Conservation (phyloP, 2,113 vertebrate genomes). For the Leucopsar rothschildi region DNA sequence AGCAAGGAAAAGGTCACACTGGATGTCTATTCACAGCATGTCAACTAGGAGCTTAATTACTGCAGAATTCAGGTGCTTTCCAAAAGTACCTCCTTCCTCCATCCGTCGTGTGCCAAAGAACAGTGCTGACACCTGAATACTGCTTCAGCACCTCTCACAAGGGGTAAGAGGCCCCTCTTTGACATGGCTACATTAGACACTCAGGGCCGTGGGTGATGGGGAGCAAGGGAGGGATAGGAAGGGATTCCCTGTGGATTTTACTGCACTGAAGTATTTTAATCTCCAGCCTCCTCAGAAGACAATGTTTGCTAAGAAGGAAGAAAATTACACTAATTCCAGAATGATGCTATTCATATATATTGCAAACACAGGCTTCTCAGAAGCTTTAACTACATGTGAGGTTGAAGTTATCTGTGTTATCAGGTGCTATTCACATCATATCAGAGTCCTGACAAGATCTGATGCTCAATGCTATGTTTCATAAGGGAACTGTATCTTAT, state of each 20-base stretch:
- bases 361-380: not conserved
- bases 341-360: not conserved
- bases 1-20: not conserved
- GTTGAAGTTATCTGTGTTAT: not conserved
- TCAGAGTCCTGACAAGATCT: not conserved
- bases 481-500: not conserved
- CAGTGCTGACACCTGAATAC: not conserved
- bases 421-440: not conserved
- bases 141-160: not conserved
- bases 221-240: not conserved
- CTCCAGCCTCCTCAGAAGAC: not conserved
- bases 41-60: not conserved
- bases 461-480: not conserved
- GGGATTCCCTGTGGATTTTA: not conserved
- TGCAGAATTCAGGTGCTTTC: not conserved
- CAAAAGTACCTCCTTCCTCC: not conserved
- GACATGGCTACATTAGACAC: fast-evolving
- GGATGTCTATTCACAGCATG: not conserved
- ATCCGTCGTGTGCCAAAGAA: not conserved
- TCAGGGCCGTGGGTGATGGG: fast-evolving
- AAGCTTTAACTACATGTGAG: not conserved
- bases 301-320: not conserved
- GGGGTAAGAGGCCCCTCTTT: not conserved
- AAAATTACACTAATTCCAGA: not conserved
- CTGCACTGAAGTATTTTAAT: not conserved